Evolutionary conservation across 2,113 vertebrate species (phyloP).

Genomic region (Podiceps cristatus): DNA sequence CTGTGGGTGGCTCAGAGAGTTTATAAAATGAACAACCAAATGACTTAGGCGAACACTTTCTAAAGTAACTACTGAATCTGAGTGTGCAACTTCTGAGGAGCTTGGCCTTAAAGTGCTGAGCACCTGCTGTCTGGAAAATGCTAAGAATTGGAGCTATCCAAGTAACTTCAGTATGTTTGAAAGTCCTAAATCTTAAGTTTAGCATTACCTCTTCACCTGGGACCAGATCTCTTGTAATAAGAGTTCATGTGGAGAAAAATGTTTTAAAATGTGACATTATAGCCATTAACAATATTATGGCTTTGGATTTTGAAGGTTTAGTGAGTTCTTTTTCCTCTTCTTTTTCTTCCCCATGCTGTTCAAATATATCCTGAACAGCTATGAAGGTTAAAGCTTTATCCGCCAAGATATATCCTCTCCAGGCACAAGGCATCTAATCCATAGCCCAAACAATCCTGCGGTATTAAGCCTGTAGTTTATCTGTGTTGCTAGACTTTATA

Average conservation of each 20-base stretch:
- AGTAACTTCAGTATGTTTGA: neutral
- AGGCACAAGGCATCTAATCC: neutral
- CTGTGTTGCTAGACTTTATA: neutral
- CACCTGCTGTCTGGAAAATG: neutral
- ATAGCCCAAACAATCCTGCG: neutral
- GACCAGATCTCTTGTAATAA: neutral
- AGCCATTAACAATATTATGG: neutral
- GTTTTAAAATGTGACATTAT: neutral
- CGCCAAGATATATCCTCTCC: neutral
- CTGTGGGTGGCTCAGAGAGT: neutral
- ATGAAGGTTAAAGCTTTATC: neutral
- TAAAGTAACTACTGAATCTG: neutral
- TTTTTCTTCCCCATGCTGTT: neutral
- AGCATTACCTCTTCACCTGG: neutral
- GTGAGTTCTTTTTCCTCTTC: neutral
- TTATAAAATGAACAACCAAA: neutral
- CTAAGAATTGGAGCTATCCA: neutral
- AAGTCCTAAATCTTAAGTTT: neutral
- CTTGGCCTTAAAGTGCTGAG: neutral
- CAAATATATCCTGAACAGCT: neutral
- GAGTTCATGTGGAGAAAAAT: neutral
- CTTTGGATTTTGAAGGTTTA: neutral
- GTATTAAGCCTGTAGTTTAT: neutral
- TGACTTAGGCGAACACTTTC: neutral
- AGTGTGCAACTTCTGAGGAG: neutral